Percentiles rank a stretch among this genome's conserved stretches.
These are phyloP conservation scores for Empidonax alnorum DNA, from an alignment of 2,113 vertebrate genomes.

Conservation along the genomic window DNA sequence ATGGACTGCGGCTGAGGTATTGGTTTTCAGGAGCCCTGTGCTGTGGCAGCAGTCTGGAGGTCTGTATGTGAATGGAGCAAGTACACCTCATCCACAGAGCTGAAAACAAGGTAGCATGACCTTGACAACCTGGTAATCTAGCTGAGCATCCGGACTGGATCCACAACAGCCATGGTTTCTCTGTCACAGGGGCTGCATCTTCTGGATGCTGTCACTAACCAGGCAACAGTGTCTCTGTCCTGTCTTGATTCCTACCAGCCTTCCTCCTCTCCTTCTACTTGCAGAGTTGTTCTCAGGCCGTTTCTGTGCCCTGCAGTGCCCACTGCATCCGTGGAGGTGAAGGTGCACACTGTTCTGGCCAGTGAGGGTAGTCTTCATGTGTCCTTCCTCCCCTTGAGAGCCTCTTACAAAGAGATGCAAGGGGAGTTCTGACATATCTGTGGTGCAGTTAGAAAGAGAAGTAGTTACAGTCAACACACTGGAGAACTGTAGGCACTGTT, in stretches of 20 bases:
- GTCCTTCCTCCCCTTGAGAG: neutral
- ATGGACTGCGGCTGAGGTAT: neutral
- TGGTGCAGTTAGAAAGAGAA: neutral
- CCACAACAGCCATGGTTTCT: rapidly evolving
- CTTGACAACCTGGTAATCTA: neutral
- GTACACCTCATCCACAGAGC: neutral
- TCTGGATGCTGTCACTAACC: neutral
- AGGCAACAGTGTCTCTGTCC: neutral
- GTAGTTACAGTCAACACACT: neutral
- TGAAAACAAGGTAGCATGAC: neutral
- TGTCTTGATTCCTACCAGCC: neutral
- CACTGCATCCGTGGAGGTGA: neutral
- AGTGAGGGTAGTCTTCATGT: neutral
- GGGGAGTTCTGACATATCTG: neutral
- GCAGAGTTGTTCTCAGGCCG: neutral
- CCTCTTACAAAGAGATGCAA: neutral
- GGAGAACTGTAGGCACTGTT: neutral
- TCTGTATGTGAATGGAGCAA: neutral
- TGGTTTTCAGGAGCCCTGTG: neutral
- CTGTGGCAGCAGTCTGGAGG: neutral
- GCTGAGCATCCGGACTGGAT: neutral
- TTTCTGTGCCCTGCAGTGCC: rapidly evolving
- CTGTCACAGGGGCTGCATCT: neutral
- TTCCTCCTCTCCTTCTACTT: neutral
- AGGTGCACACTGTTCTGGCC: neutral